These are phyloP conservation scores for Cartodere bifasciata DNA, from an alignment of 2,888 invertebrate species.

Conservation along the genomic window DNA sequence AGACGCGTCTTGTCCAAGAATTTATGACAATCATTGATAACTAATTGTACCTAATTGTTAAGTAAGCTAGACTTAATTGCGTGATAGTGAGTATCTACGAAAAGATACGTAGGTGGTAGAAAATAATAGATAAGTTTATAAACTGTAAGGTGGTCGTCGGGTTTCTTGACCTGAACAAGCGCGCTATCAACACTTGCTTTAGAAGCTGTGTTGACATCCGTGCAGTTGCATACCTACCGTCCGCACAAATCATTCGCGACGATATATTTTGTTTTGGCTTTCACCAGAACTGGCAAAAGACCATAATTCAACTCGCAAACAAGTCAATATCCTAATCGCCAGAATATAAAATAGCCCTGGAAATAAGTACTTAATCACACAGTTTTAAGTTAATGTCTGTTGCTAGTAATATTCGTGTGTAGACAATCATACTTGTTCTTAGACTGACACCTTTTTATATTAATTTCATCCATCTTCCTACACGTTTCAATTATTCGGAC, in stretches of 20 bases:
- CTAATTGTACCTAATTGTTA: slow-evolving; percentile 10
- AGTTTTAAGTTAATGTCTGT: slow-evolving; percentile 16
- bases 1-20: slow-evolving; percentile 34
- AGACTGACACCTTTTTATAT: slow-evolving; percentile 8
- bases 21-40: slow-evolving; percentile 32
- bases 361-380: not conserved
- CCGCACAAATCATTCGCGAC: too few relatives aligned
- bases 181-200: too few relatives aligned
- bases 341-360: slow-evolving; percentile 1
- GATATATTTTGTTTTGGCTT: too few relatives aligned
- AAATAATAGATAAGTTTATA: slow-evolving; percentile 7
- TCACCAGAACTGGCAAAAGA: too few relatives aligned
- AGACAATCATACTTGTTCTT: slow-evolving; percentile 9
- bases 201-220: too few relatives aligned
- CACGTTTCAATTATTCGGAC: slow-evolving; percentile 30
- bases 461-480: slow-evolving; percentile 23
- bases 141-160: slow-evolving; percentile 11
- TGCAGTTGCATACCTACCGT: too few relatives aligned
- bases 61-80: slow-evolving; percentile 9
- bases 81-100: slow-evolving; percentile 8
- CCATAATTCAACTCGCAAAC: slow-evolving; percentile 24
- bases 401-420: slow-evolving; percentile 10
- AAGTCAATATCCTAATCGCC: slow-evolving; percentile 32
- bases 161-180: slow-evolving; percentile 23
- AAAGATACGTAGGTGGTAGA: not conserved